Evolutionary conservation across 2,797 vertebrate genomes (phyloP).

Genomic region (Mormyrus hasselquistii): DNA sequence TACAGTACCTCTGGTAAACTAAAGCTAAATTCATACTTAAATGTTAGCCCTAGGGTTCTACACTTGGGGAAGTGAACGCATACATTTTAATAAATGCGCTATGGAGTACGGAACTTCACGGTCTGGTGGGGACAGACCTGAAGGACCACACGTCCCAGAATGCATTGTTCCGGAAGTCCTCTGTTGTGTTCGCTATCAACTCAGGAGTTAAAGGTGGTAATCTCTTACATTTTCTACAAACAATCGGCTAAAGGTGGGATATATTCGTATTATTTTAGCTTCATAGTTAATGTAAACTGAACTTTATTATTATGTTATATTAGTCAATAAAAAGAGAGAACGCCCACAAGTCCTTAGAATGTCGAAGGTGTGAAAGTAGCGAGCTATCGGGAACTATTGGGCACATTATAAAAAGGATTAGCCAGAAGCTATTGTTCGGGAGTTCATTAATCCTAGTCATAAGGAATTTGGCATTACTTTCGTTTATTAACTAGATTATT

Average conservation of each 20-base stretch:
- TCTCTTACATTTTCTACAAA: not conserved
- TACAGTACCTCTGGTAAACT: not conserved
- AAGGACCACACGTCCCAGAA: not conserved
- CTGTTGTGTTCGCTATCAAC: not conserved
- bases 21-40: not conserved
- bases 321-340: not conserved
- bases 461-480: not conserved
- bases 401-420: not conserved
- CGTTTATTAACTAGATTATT: not conserved
- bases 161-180: constrained; percentile 7
- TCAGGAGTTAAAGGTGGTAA: not conserved
- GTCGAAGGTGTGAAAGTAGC: not conserved
- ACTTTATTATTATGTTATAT: not conserved
- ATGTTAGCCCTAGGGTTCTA: not conserved
- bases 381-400: not conserved
- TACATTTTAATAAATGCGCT: not conserved
- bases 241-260: not conserved
- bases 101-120: not conserved
- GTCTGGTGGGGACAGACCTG: not conserved
- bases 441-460: not conserved
- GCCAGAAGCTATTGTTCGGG: not conserved
- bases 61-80: not conserved
- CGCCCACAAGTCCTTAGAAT: not conserved
- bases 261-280: not conserved
- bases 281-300: not conserved